Conservation (phyloP, 2,888 invertebrate genomes). For the Macrosiphum euphorbiae region DNA sequence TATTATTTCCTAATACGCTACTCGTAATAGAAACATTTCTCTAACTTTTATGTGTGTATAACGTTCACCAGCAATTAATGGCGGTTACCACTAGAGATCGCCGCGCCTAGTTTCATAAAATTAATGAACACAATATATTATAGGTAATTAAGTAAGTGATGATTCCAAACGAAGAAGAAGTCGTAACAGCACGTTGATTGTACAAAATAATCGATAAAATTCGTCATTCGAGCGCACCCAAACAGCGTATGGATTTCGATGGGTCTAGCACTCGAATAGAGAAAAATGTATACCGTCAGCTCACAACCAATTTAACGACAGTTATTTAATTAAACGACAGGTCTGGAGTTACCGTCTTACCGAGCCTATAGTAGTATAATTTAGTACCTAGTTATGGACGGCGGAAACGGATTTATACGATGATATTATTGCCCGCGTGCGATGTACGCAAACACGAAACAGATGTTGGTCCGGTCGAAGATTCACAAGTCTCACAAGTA, state of each 20-base stretch:
- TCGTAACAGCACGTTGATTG: neutral
- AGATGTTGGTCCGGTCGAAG: neutral
- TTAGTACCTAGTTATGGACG: neutral
- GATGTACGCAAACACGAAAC: neutral
- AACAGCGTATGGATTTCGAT: neutral
- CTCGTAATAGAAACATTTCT: neutral
- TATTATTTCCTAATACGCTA: neutral
- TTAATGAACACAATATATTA: constrained; percentile 3
- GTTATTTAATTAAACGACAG: neutral
- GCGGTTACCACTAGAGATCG: neutral
- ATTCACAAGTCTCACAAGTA: neutral
- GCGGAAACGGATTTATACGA: neutral
- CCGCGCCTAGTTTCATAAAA: constrained; percentile 1
- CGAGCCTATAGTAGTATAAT: neutral
- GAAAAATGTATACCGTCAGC: neutral
- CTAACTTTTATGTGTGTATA: neutral
- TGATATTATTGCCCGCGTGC: neutral
- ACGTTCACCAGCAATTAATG: constrained; percentile 14
- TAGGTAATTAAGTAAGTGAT: neutral
- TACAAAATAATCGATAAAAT: constrained; percentile 11
- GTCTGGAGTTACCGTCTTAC: neutral
- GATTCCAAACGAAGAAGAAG: neutral
- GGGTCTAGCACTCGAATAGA: neutral
- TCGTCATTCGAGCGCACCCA: neutral
- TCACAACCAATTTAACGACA: neutral